Evolutionary conservation across 1,140 invertebrate species (phyloP).

Genomic region (Penaeus vannamei): DNA sequence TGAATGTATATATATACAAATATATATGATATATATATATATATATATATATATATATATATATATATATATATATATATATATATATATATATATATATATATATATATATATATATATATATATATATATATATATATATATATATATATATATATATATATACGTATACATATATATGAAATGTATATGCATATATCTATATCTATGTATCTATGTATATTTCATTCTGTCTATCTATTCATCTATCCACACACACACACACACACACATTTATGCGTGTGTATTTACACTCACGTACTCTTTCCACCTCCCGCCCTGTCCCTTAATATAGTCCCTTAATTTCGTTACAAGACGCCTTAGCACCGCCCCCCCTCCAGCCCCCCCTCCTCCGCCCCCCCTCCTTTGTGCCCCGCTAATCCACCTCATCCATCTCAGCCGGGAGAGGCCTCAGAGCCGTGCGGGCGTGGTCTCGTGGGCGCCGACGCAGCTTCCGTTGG

Average conservation of each 20-base stretch:
- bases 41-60: constrained; percentile 10
- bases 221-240: no score
- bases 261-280: neutral
- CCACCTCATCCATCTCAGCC: no score
- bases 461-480: no score
- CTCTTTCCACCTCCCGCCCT: no score
- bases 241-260: neutral
- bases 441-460: no score
- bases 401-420: no score
- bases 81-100: constrained; percentile 12
- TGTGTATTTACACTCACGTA: neutral
- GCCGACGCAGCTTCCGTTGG: no score
- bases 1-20: neutral
- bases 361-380: no score
- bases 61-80: constrained; percentile 15
- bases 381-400: no score
- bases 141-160: constrained; percentile 1
- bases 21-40: constrained; percentile 10
- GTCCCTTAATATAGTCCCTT: no score
- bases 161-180: neutral
- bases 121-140: constrained; percentile 14
- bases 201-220: no score
- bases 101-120: constrained; percentile 10
- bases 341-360: neutral
- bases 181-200: neutral